These are phyloP conservation scores for Phylloscopus whistleri DNA, from an alignment of 2,113 vertebrate species.

Conservation along the genomic window DNA sequence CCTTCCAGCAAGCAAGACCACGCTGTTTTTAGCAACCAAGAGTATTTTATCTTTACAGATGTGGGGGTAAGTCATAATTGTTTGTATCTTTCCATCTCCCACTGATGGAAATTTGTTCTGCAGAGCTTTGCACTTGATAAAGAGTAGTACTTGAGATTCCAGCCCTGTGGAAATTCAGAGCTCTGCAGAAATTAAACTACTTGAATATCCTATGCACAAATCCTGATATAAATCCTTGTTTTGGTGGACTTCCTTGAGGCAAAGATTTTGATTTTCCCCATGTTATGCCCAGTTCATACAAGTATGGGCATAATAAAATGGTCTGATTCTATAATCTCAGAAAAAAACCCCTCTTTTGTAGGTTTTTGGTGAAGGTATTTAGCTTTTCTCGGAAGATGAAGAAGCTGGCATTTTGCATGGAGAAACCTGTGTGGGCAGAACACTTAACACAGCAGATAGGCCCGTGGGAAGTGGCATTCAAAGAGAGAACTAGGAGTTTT, in stretches of 20 bases:
- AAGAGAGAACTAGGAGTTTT: constrained; percentile 22
- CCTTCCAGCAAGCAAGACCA: background rate
- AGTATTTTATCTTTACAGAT: background rate
- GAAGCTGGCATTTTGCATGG: constrained; percentile 9
- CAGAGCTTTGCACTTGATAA: background rate
- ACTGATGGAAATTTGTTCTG: background rate
- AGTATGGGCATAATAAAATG: background rate
- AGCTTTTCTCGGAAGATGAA: background rate
- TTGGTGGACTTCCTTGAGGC: constrained; percentile 7
- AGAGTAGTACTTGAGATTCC: background rate
- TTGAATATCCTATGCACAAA: constrained; percentile 22
- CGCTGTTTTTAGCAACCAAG: background rate
- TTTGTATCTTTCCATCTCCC: background rate
- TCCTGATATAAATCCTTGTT: background rate
- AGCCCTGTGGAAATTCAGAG: background rate
- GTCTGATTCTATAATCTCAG: background rate
- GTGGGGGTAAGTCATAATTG: background rate
- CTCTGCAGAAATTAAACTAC: constrained; percentile 25
- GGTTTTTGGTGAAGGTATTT: background rate
- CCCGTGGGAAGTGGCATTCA: constrained; percentile 55
- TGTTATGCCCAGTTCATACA: background rate
- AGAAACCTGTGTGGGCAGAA: constrained; percentile 43
- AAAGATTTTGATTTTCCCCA: background rate
- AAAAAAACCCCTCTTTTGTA: no score
- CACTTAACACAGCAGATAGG: constrained; percentile 47